These are phyloP conservation scores for Laterallus jamaicensis DNA, from an alignment of 2,113 vertebrate species.

Conservation along the genomic window DNA sequence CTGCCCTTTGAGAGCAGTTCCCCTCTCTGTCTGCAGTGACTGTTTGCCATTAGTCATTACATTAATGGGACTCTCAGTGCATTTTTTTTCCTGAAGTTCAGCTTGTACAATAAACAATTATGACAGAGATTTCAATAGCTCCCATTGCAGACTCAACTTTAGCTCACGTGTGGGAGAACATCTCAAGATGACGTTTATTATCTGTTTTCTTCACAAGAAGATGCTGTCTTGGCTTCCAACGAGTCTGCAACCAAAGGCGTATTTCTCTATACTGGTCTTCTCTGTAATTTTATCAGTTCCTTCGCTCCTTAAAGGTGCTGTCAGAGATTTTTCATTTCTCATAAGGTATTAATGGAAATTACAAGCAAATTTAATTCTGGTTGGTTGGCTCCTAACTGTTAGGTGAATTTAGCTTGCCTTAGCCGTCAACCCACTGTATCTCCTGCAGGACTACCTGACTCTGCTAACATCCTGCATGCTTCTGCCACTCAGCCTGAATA, in stretches of 20 bases:
- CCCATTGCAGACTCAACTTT: neutral
- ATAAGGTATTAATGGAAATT: neutral
- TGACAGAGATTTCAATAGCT: neutral
- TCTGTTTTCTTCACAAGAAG: neutral
- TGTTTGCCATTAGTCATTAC: neutral
- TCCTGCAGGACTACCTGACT: neutral
- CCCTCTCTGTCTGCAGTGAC: neutral
- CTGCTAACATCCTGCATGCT: neutral
- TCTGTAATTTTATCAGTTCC: neutral
- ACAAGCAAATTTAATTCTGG: neutral
- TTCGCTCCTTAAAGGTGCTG: neutral
- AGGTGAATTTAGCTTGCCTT: neutral
- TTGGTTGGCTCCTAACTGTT: neutral
- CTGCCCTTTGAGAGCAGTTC: neutral
- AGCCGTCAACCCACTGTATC: neutral
- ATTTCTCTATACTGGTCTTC: neutral
- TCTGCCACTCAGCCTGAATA: neutral
- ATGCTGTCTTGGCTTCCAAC: neutral
- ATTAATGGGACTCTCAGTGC: neutral
- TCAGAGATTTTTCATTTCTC: neutral
- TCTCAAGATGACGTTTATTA: neutral
- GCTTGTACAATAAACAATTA: neutral
- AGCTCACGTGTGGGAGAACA: conserved; percentile 4
- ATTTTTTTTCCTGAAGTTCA: neutral
- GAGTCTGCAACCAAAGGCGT: neutral